Evolutionary conservation across 2,888 invertebrate species (phyloP).

Genomic region (Thymelicus sylvestris): DNA sequence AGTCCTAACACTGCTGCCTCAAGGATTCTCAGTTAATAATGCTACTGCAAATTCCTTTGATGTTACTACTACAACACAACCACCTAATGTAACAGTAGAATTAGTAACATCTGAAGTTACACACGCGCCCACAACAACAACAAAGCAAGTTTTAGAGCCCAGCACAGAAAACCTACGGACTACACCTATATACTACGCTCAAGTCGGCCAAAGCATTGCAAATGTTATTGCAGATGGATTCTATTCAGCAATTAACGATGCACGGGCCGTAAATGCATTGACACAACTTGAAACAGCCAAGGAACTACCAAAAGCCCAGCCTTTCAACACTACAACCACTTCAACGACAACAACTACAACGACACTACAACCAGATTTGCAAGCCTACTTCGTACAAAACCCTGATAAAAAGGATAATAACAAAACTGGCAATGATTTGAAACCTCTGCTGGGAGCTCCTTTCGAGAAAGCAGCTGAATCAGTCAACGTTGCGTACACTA

Average conservation of each 20-base stretch:
- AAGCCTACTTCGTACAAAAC: constrained; percentile 59
- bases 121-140: constrained; percentile 63
- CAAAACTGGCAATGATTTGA: constrained; percentile 60
- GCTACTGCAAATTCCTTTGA: constrained; percentile 59
- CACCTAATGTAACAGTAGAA: constrained; percentile 61
- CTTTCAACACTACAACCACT: constrained; percentile 47
- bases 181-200: constrained; percentile 78
- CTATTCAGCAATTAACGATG: constrained; percentile 86
- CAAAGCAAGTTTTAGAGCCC: constrained; percentile 61
- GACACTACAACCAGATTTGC: constrained; percentile 50
- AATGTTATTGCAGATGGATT: constrained; percentile 71
- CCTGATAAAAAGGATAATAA: constrained; percentile 57
- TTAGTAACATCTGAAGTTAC: constrained; percentile 54
- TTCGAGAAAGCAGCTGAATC: constrained; percentile 68
- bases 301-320: constrained; percentile 51
- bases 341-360: constrained; percentile 50
- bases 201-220: constrained; percentile 72
- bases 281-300: constrained; percentile 84
- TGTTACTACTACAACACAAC: constrained; percentile 57
- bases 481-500: constrained; percentile 71
- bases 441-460: constrained; percentile 64
- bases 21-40: constrained; percentile 56
- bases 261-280: constrained; percentile 85
- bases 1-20: constrained; percentile 62
- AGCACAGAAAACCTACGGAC: constrained; percentile 58